These are phyloP conservation scores for Acleris holmiana DNA, from an alignment of 2,888 invertebrate species.

Conservation along the genomic window DNA sequence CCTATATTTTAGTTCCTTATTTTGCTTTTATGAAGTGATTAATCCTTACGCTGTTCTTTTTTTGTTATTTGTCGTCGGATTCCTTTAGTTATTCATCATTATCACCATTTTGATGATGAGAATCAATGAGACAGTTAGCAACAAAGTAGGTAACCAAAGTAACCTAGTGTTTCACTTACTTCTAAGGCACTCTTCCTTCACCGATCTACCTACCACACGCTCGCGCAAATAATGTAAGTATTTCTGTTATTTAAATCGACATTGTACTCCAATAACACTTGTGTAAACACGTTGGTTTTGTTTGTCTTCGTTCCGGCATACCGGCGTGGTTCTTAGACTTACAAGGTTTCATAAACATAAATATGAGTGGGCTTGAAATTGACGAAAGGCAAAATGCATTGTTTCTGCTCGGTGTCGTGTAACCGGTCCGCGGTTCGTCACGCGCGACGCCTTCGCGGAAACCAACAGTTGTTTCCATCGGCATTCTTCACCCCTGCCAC, in stretches of 20 bases:
- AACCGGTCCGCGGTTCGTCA: conserved; percentile 72
- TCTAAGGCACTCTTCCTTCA: neutral
- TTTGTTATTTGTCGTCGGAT: too few relatives aligned
- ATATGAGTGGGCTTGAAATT: conserved; percentile 58
- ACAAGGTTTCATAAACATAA: conserved; percentile 59
- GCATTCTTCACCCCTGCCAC: conserved; percentile 69
- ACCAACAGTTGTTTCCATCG: conserved; percentile 77
- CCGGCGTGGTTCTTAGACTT: conserved; percentile 49
- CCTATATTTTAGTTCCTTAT: neutral
- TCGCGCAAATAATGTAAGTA: conserved; percentile 14
- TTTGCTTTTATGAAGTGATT: too few relatives aligned
- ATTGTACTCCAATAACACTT: conserved; percentile 42
- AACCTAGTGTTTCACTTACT: too few relatives aligned
- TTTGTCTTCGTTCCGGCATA: conserved; percentile 47
- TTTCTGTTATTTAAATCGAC: conserved; percentile 34
- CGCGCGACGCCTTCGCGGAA: conserved; percentile 75
- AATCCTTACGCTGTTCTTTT: too few relatives aligned
- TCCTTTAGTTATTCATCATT: too few relatives aligned
- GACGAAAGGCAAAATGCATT: conserved; percentile 73
- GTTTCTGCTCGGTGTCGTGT: conserved; percentile 73
- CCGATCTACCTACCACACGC: conserved; percentile 4
- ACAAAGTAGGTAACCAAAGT: too few relatives aligned
- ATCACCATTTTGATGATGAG: too few relatives aligned
- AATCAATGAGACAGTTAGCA: too few relatives aligned
- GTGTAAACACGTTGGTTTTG: conserved; percentile 50